Evolutionary conservation across 2,113 vertebrate species (phyloP).

Genomic region (Cathartes aura): DNA sequence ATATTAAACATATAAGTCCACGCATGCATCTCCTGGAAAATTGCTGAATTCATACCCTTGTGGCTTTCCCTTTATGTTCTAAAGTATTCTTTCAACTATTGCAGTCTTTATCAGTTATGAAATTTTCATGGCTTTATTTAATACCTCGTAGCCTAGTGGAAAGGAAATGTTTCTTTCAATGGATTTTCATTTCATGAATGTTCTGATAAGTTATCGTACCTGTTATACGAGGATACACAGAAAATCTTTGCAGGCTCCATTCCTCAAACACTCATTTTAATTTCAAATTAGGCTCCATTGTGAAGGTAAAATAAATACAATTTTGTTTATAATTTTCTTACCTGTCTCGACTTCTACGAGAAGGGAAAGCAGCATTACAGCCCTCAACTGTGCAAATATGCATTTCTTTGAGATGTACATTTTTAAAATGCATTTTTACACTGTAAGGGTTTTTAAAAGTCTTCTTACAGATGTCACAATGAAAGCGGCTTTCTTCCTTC

Average conservation of each 20-base stretch:
- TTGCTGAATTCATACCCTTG: slow-evolving; percentile 20
- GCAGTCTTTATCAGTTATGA: slow-evolving; percentile 28
- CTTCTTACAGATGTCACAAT: slow-evolving; percentile 93
- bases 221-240: slow-evolving; percentile 31
- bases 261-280: slow-evolving; percentile 60
- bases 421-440: slow-evolving; percentile 93
- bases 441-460: slow-evolving; percentile 94
- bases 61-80: slow-evolving; percentile 20
- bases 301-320: slow-evolving; percentile 58
- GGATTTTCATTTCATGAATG: slow-evolving; percentile 53
- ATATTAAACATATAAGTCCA: slow-evolving; percentile 10
- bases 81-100: slow-evolving; percentile 26
- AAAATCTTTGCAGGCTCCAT: slow-evolving; percentile 38
- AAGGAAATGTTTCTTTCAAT: slow-evolving; percentile 53
- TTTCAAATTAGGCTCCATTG: slow-evolving; percentile 62
- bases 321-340: slow-evolving; percentile 74
- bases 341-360: slow-evolving; percentile 96
- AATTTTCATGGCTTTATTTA: slow-evolving; percentile 38
- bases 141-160: slow-evolving; percentile 9
- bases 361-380: slow-evolving; percentile 91
- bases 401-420: slow-evolving; percentile 90
- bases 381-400: slow-evolving; percentile 92
- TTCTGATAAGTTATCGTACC: slow-evolving; percentile 48
- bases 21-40: slow-evolving; percentile 15
- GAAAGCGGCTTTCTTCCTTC: slow-evolving; percentile 81